Conservation (phyloP, 2,113 vertebrate genomes). For the Callocephalon fimbriatum region DNA sequence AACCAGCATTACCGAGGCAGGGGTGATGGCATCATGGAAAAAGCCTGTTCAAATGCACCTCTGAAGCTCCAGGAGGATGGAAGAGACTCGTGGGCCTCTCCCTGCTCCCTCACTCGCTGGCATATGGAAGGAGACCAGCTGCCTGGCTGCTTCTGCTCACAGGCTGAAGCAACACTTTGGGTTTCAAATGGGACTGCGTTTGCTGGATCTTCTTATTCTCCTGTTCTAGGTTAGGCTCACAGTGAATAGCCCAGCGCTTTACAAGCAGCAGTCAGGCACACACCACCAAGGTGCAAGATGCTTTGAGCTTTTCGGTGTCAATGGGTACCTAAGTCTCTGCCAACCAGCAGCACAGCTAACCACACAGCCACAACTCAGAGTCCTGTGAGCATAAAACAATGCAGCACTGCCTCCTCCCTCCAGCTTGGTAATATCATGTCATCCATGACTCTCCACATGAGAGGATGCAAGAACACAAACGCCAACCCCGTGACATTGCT, state of each 20-base stretch:
- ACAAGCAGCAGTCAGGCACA: background rate
- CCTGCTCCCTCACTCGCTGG: background rate
- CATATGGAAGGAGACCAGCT: conserved; percentile 22
- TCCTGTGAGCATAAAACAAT: background rate
- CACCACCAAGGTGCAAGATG: background rate
- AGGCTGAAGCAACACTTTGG: background rate
- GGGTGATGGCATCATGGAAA: conserved; percentile 13
- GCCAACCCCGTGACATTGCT: background rate
- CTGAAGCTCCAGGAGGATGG: background rate
- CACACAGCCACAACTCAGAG: background rate
- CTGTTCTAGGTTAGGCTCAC: background rate
- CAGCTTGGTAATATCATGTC: background rate
- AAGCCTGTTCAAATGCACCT: background rate
- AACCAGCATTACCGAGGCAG: background rate
- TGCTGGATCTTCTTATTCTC: background rate
- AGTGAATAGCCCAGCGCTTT: background rate
- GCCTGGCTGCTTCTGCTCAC: background rate
- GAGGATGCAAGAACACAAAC: background rate
- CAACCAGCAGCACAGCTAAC: background rate
- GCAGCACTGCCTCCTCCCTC: background rate
- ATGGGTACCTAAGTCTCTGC: background rate
- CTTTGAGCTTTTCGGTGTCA: background rate
- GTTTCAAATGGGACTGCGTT: background rate
- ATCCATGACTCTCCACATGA: background rate
- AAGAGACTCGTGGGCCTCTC: background rate